Evolutionary conservation across 2,113 vertebrate species (phyloP).

Genomic region (Rhabdomys dilectus): DNA sequence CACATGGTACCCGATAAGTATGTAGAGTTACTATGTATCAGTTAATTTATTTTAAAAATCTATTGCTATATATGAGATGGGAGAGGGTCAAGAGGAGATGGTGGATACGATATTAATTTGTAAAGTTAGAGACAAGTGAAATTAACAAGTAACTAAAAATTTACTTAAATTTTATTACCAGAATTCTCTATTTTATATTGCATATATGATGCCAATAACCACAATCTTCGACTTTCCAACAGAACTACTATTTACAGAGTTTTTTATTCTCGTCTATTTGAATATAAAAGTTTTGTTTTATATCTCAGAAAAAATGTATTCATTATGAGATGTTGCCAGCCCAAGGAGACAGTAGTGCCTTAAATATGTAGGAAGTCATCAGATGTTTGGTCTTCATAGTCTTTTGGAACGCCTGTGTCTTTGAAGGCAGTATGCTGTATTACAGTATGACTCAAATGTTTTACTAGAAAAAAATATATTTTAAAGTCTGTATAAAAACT

Average conservation of each 20-base stretch:
- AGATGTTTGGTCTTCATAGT: neutral
- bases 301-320: neutral
- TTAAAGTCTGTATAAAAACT: neutral
- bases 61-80: neutral
- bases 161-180: neutral
- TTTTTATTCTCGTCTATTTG: neutral
- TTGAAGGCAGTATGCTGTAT: neutral
- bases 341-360: neutral
- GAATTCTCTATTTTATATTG: neutral
- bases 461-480: slow-evolving; percentile 23
- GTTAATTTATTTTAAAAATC: neutral
- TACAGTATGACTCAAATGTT: neutral
- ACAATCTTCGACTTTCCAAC: neutral
- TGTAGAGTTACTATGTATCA: too few relatives aligned
- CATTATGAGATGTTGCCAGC: neutral
- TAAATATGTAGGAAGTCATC: slow-evolving; percentile 1
- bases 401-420: neutral
- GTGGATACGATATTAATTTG: neutral
- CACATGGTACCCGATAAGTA: neutral
- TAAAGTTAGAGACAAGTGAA: neutral
- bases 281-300: neutral
- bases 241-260: neutral
- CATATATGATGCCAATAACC: neutral
- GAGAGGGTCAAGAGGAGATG: neutral
- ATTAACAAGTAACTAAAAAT: neutral